phyloP scores from a whole-genome alignment of 2,797 vertebrate species.

The Anableps anableps region DNA sequence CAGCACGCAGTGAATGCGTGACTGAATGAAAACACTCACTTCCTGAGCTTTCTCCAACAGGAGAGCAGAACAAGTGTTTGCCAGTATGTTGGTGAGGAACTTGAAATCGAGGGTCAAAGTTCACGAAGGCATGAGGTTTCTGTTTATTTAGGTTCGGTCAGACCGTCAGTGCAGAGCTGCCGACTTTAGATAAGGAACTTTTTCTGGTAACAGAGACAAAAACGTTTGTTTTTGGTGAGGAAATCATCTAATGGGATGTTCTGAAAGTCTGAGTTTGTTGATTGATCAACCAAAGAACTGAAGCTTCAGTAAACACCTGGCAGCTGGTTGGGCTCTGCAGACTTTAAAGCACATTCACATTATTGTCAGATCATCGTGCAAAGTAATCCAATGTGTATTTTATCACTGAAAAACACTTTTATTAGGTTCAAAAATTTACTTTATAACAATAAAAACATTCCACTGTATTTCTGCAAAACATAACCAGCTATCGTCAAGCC shows the following conservation, averaged over 20 bases:
- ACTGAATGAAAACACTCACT: background rate
- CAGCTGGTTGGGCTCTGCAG: too few relatives aligned
- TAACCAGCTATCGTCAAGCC: too few relatives aligned
- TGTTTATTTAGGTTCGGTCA: background rate
- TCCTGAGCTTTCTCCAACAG: background rate
- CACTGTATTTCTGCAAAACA: background rate
- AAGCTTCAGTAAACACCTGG: too few relatives aligned
- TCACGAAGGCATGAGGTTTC: too few relatives aligned
- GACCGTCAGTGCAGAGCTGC: background rate
- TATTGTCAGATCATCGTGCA: too few relatives aligned
- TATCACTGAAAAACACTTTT: background rate
- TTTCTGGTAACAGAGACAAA: slow-evolving; percentile 25
- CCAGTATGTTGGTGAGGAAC: background rate
- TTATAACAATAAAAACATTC: too few relatives aligned
- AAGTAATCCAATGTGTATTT: too few relatives aligned
- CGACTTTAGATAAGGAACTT: slow-evolving; percentile 49
- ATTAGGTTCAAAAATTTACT: too few relatives aligned
- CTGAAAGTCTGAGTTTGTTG: background rate
- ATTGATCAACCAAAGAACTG: background rate
- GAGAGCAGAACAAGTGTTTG: background rate
- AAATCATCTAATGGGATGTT: background rate
- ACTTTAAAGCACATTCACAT: too few relatives aligned
- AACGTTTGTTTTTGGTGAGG: slow-evolving; percentile 32
- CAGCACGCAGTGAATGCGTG: too few relatives aligned
- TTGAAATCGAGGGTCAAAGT: slow-evolving; percentile 1